Evolutionary conservation across 2,113 vertebrate genomes (phyloP).

Genomic region (Notiomystis cincta): DNA sequence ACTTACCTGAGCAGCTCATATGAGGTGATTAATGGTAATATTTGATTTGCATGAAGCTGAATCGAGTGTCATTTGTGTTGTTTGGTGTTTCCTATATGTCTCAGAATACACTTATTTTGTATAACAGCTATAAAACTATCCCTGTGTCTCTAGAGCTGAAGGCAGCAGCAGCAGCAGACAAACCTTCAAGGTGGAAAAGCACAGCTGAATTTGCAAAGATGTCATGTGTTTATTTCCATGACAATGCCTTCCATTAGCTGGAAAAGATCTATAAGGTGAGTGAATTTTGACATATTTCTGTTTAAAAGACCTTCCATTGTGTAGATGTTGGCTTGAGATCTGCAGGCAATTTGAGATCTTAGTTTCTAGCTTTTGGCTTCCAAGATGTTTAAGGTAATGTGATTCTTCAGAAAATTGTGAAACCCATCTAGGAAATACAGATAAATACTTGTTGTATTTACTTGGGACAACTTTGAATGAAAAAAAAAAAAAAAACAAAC

Average conservation of each 20-base stretch:
- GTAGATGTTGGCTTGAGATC: not conserved
- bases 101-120: not conserved
- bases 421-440: not conserved
- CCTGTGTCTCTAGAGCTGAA: not conserved
- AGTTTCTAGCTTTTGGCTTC: not conserved
- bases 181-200: not conserved
- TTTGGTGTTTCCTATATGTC: not conserved
- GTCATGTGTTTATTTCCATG: not conserved
- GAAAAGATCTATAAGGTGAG: not conserved
- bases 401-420: not conserved
- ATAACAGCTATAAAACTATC: not conserved
- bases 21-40: not conserved
- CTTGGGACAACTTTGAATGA: not conserved
- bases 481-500: fast-evolving
- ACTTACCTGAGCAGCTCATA: not conserved
- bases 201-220: not conserved
- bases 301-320: not conserved
- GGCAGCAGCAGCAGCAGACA: too few species aligned
- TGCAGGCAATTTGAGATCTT: not conserved
- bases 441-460: not conserved
- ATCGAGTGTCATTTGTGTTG: not conserved
- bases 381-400: not conserved
- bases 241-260: not conserved
- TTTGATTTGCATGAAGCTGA: not conserved
- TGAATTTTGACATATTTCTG: not conserved